phyloP scores from a whole-genome alignment of 1,140 invertebrate species.

The Aethina tumida region DNA sequence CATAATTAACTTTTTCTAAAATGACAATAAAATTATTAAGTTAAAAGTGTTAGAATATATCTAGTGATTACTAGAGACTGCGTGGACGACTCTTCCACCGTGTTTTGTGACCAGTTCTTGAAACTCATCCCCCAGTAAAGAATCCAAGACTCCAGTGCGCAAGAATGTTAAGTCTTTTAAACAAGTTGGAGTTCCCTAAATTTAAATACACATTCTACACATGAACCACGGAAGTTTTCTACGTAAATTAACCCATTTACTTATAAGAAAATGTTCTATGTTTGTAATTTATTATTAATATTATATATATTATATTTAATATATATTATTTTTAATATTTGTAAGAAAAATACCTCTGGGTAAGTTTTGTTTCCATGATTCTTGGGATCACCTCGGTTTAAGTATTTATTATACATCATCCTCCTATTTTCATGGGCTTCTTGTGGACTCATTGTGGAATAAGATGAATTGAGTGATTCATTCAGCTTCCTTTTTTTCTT shows the following conservation, averaged over 20 bases:
- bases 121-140: constrained; percentile 74
- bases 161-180: constrained; percentile 70
- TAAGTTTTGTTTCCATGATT: constrained; percentile 74
- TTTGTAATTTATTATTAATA: constrained; percentile 3
- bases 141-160: constrained; percentile 81
- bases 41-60: constrained; percentile 4
- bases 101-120: constrained; percentile 64
- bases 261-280: constrained; percentile 2
- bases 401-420: constrained; percentile 62
- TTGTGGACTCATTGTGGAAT: no score
- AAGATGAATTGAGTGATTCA: no score
- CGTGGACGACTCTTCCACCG: constrained; percentile 65
- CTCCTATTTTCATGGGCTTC: constrained; percentile 54
- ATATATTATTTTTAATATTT: constrained; percentile 7
- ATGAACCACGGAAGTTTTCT: background rate
- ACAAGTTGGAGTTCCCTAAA: constrained; percentile 62
- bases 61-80: constrained; percentile 50
- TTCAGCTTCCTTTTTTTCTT: no score
- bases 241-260: background rate
- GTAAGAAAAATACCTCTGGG: constrained; percentile 50
- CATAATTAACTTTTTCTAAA: constrained; percentile 57
- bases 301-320: constrained; percentile 1
- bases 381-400: constrained; percentile 63
- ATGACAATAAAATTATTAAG: constrained; percentile 7
- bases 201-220: constrained; percentile 13